Evolutionary conservation across 1,140 invertebrate genomes (phyloP).

Genomic region (Nebria ingens): DNA sequence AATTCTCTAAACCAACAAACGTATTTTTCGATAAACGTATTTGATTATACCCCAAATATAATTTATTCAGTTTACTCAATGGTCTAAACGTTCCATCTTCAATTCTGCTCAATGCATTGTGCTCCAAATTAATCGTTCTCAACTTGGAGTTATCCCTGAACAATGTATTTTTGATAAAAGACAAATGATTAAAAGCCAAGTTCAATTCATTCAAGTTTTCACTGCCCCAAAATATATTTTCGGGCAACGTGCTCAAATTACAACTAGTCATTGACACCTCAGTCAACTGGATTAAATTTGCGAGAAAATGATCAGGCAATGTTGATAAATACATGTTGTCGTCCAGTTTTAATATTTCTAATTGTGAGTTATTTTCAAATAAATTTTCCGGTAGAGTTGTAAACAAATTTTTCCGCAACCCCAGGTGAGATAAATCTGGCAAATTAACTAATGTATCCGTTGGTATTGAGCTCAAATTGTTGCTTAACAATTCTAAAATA

Average conservation of each 20-base stretch:
- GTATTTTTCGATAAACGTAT: constrained; percentile 9
- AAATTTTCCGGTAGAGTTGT: constrained; percentile 44
- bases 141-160: background rate
- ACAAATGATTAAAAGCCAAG: constrained; percentile 25
- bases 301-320: constrained; percentile 44
- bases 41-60: constrained; percentile 11
- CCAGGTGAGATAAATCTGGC: constrained; percentile 43
- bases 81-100: constrained; percentile 9
- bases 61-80: constrained; percentile 34
- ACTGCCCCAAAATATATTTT: constrained; percentile 46
- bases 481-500: background rate
- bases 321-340: constrained; percentile 42
- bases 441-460: constrained; percentile 11
- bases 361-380: constrained; percentile 41
- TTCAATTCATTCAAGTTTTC: constrained; percentile 41
- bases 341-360: constrained; percentile 42
- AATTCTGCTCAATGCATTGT: constrained; percentile 4
- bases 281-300: constrained; percentile 41
- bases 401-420: constrained; percentile 49
- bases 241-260: constrained; percentile 32
- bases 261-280: constrained; percentile 39
- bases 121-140: background rate
- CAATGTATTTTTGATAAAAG: background rate
- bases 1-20: constrained; percentile 8
- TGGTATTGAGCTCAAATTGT: constrained; percentile 4